Conservation (phyloP, 2,113 vertebrate species). For the Toxotes jaculatrix region DNA sequence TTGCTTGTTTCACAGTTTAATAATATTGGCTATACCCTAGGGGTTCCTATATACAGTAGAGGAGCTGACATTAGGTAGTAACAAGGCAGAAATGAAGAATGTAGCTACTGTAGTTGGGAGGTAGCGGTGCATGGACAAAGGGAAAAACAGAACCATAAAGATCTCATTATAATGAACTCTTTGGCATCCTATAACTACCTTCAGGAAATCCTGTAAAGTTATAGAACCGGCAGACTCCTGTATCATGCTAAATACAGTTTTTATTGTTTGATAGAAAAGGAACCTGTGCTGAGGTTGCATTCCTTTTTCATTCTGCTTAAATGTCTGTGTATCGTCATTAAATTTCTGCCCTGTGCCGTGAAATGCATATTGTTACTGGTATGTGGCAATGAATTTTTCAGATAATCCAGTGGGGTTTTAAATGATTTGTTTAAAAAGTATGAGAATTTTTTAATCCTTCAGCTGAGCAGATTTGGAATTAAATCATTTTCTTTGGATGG, state of each 20-base stretch:
- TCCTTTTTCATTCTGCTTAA: background rate
- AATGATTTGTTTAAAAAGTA: background rate
- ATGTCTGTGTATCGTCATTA: background rate
- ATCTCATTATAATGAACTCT: conserved; percentile 41
- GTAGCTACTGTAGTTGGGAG: conserved; percentile 15
- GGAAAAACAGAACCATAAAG: conserved; percentile 31
- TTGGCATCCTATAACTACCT: conserved; percentile 10
- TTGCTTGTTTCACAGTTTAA: conserved; percentile 39
- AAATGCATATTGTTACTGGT: too few species aligned
- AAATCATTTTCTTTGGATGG: too few species aligned
- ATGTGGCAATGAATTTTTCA: too few species aligned
- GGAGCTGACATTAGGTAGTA: conserved; percentile 45
- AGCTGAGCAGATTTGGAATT: too few species aligned
- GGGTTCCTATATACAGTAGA: conserved; percentile 38
- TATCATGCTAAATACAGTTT: background rate
- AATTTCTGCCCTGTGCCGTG: too few species aligned
- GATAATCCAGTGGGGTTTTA: background rate
- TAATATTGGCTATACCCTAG: conserved; percentile 29
- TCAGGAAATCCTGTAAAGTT: background rate
- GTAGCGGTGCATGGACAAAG: conserved; percentile 42
- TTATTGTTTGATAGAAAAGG: background rate
- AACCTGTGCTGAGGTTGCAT: background rate
- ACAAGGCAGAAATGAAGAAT: conserved; percentile 42
- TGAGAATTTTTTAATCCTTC: too few species aligned
- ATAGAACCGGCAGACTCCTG: background rate